Evolutionary conservation across 2,113 vertebrate species (phyloP), one percentile per base, ranked within the genome.

Genomic region (Centropus unirufus): DNA sequence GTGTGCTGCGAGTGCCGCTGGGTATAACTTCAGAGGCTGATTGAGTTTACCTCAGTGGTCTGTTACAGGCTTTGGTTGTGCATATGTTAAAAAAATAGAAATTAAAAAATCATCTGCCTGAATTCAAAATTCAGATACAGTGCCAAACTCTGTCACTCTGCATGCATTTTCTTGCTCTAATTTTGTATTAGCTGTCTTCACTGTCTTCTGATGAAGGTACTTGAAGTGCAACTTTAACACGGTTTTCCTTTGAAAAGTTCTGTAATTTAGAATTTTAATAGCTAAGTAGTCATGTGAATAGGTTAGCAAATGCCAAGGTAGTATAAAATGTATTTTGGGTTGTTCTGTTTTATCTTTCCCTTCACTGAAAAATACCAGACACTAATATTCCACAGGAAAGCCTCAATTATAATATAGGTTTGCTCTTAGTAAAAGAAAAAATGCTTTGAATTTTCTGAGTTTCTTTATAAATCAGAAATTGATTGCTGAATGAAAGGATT

Each of bases 381-480:
- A 36, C 54, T 49, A 83, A 82, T 66, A 89, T 85, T 92, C 83
- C 91, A 42, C 34, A 82, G 24, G 66, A 95, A 97, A 96, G 77
- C 70, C 86, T 92, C 81, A 73, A 57, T 89, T 96, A 61, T 66
- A 70, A 70, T 89, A 73, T 21, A 63, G 34, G 3, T 36, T 88
- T 87, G 46, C 39, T 92, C 3, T 63, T 92, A 93, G 72, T 72
- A 34, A 70, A 79, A 68, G 24, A 73, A 87, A 89, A 95, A 86
- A 87, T 55, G 62, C 39, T 85, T 80, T 82, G 59, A 78, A 90
- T 90, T 94, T 87, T 95, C 64, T 36, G 59, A 74, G 27, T 92
- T 94, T 93, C 58, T 90, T 93, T 93, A 66, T 59, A 90, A 94
- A 89, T 87, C 57, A 44, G 36, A 36, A 36, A 8, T 93, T 61